phyloP scores from a whole-genome alignment of 2,113 vertebrate genomes.

The Siniperca knerii region DNA sequence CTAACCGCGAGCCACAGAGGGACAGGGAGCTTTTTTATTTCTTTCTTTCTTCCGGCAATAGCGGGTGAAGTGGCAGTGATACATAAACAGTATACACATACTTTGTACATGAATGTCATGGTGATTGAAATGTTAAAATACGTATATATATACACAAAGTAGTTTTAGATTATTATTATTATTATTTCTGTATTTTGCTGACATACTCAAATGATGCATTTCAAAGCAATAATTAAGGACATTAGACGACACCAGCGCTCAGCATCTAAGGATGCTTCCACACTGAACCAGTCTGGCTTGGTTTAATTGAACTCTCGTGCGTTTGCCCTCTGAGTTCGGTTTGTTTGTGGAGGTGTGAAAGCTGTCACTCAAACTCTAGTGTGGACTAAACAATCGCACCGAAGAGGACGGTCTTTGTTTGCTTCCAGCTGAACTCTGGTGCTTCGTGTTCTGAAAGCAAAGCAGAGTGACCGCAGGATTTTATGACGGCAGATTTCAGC shows the following conservation, averaged over 20 bases:
- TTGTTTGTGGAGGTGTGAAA: too few species aligned
- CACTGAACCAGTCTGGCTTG: background rate
- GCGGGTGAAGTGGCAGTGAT: background rate
- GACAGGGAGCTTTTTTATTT: background rate
- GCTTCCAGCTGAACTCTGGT: too few species aligned
- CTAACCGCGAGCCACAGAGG: constrained; percentile 3
- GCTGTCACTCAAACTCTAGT: too few species aligned
- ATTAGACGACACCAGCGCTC: background rate
- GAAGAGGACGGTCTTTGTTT: too few species aligned
- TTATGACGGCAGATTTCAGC: too few species aligned
- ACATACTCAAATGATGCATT: background rate
- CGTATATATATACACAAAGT: too few species aligned
- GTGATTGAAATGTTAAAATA: background rate
- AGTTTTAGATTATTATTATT: too few species aligned
- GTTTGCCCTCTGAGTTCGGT: too few species aligned
- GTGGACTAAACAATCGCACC: too few species aligned
- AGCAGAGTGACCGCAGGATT: too few species aligned
- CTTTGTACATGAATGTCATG: background rate
- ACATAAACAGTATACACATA: background rate
- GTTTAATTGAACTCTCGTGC: background rate
- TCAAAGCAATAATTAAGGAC: background rate
- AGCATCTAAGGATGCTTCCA: background rate
- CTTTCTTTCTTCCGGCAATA: background rate
- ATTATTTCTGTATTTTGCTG: background rate
- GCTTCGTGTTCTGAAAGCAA: too few species aligned